Conservation (phyloP, 2,888 invertebrate species). For the Hirtodrosophila cameraria region DNA sequence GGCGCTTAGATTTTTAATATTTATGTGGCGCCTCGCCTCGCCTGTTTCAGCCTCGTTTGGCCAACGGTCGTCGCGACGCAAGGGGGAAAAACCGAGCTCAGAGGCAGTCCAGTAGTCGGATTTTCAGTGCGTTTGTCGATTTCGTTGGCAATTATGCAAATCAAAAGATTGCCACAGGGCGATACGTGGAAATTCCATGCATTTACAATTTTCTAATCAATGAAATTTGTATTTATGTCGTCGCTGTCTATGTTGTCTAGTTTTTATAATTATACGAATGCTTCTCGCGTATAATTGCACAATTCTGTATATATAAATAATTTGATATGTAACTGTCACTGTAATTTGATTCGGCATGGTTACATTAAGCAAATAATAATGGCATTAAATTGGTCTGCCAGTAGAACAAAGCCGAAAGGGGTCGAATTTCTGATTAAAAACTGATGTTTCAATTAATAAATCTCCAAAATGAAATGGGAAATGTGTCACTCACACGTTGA, state of each 20-base stretch:
- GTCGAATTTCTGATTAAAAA: conserved; percentile 39
- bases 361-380: not conserved
- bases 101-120: conserved; percentile 11
- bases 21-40: conserved; percentile 51
- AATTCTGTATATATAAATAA: conserved; percentile 18
- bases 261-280: conserved; percentile 8
- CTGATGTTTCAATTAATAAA: conserved; percentile 60
- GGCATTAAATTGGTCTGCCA: not conserved
- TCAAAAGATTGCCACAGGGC: conserved; percentile 75
- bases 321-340: conserved; percentile 1
- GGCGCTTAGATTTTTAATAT: conserved; percentile 52
- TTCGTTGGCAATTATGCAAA: conserved; percentile 79
- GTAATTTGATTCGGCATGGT: not conserved
- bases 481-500: conserved; percentile 47
- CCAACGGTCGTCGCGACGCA: not conserved
- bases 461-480: conserved; percentile 49
- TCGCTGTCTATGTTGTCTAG: conserved; percentile 15
- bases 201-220: conserved; percentile 84
- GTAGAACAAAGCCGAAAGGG: not conserved
- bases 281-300: not conserved
- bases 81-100: conserved; percentile 3
- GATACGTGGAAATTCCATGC: conserved; percentile 81
- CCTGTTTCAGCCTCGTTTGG: conserved; percentile 9
- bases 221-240: conserved; percentile 82
- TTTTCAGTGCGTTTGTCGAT: conserved; percentile 65